Conservation (phyloP, 2,797 vertebrate genomes). For the Bovichtus diacanthus region DNA sequence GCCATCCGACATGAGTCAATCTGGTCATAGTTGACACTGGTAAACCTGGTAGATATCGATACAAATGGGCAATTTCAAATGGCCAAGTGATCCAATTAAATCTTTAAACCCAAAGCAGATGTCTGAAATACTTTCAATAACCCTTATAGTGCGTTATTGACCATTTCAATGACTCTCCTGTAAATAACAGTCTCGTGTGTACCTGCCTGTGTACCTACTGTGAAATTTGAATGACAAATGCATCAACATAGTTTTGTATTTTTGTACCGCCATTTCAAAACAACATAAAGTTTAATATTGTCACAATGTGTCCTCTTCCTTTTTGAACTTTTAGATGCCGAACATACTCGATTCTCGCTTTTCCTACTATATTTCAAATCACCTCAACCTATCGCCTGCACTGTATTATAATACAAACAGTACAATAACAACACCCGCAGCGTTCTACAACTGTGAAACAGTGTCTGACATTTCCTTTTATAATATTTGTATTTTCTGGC, state of each 20-base stretch:
- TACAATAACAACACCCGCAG: background rate
- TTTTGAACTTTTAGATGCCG: background rate
- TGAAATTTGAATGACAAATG: conserved; percentile 82
- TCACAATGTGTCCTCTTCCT: conserved; percentile 41
- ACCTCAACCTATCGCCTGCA: background rate
- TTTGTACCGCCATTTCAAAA: conserved; percentile 84
- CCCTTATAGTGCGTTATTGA: conserved; percentile 19
- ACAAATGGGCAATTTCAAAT: background rate
- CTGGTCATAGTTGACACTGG: conserved; percentile 13
- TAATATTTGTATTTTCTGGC: conserved; percentile 46
- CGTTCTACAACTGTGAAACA: conserved; percentile 1
- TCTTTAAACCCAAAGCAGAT: conserved; percentile 52
- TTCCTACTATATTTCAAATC: background rate
- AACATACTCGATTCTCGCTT: background rate
- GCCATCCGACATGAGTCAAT: conserved; percentile 34
- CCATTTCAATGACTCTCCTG: conserved; percentile 64
- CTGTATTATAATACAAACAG: background rate
- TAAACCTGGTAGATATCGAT: conserved; percentile 15
- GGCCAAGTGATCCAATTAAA: conserved; percentile 21
- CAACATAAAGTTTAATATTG: conserved; percentile 82
- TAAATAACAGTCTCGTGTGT: conserved; percentile 77
- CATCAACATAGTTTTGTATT: conserved; percentile 87
- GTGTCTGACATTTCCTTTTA: conserved; percentile 10
- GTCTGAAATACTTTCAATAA: conserved; percentile 20
- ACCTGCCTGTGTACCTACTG: conserved; percentile 82